Percentiles rank a stretch among this genome's conserved stretches.
Evolutionary conservation across 2,797 vertebrate genomes (phyloP).

Genomic region (Mycteria americana): DNA sequence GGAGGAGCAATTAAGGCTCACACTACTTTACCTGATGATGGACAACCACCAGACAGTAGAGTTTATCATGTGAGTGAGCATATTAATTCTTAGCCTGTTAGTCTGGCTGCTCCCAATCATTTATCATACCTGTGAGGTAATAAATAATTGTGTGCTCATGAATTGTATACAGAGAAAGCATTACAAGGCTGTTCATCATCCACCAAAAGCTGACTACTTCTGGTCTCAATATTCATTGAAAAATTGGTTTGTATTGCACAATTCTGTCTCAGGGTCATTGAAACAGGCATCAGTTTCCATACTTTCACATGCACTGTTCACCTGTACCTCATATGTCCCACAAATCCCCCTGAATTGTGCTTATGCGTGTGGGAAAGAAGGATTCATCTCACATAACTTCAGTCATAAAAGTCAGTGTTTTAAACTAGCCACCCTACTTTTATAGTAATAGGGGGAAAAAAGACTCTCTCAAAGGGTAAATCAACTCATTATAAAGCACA

Average conservation of each 20-base stretch:
- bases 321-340: fast-evolving
- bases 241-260: background rate
- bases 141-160: background rate
- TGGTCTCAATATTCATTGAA: background rate
- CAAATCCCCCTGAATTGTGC: background rate
- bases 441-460: background rate
- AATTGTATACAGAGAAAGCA: background rate
- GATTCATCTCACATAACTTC: background rate
- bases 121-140: background rate
- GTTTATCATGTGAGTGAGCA: background rate
- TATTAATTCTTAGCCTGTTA: background rate
- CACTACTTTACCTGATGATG: background rate
- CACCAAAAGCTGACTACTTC: background rate
- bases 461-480: background rate
- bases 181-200: background rate
- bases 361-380: background rate
- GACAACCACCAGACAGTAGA: background rate
- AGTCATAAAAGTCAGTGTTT: background rate
- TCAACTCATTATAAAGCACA: background rate
- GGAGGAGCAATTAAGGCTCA: background rate
- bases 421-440: background rate
- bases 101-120: background rate
- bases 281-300: background rate
- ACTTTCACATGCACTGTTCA: background rate
- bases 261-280: background rate